phyloP scores from a whole-genome alignment of 2,113 vertebrate species.

The Podocnemis expansa region DNA sequence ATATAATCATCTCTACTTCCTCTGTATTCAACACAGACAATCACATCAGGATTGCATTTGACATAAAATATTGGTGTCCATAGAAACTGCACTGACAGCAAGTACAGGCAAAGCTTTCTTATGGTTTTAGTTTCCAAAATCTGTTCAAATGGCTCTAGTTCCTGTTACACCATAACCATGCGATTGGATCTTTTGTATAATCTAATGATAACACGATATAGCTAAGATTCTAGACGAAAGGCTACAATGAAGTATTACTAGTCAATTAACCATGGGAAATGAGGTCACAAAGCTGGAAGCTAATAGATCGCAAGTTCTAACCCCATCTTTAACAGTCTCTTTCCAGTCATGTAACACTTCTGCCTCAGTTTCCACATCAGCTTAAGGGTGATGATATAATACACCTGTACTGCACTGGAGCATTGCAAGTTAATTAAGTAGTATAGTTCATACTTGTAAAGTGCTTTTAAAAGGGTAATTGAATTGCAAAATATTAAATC shows the following conservation, averaged over 20 bases:
- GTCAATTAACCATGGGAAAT: background rate
- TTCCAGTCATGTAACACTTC: background rate
- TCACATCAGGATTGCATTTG: background rate
- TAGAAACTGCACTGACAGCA: conserved; percentile 30
- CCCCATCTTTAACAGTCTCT: background rate
- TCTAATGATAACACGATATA: background rate
- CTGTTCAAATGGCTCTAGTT: background rate
- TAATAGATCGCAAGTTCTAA: background rate
- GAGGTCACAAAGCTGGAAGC: background rate
- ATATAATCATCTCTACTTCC: conserved; percentile 2
- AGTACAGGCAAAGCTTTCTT: background rate
- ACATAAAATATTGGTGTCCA: conserved; percentile 38
- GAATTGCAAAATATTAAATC: background rate
- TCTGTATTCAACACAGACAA: conserved; percentile 12
- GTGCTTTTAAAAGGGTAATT: background rate
- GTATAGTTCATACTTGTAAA: rapidly evolving
- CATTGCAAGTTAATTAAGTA: background rate
- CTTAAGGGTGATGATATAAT: background rate
- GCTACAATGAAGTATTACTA: background rate
- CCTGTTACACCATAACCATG: background rate
- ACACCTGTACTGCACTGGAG: rapidly evolving
- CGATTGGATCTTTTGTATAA: rapidly evolving
- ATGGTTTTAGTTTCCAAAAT: background rate
- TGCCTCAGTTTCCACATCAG: rapidly evolving
- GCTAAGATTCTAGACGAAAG: background rate